Base-by-base conservation (phyloP, 2,797 vertebrate species). In the Aeoliscus strigatus region DNA sequence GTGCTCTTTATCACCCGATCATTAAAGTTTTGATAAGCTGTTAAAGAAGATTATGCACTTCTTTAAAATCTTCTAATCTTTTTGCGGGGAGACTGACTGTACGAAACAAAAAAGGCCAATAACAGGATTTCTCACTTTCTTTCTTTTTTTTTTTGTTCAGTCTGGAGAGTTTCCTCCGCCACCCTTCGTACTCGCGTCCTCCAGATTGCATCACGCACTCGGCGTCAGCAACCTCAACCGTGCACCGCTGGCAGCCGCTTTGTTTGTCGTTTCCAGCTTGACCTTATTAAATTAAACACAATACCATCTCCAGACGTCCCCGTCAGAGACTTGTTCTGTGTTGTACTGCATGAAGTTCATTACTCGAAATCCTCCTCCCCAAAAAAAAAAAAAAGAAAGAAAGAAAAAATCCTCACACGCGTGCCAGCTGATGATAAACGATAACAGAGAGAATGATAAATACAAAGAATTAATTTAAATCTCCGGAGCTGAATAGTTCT, bases 11-110 rank as follows among this genome's bases (percentile, higher is more conserved):
- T 90, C 89, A 80, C 73, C 77, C 85, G 88, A 90, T 90, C 89
- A 88, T 88, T 88, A 86, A 89, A 90, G 87, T 90, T 90, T 87
- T 87, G 87, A 88, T 89, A 89, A 90, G 87, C 87, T 87, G 77
- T 88, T 86, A 84, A 89, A 90, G 86, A 78, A 87, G 88, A 90
- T 90, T 89, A 90, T 14, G 80, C 83, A 86, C 82, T 88, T 85
- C 81, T 85, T 88, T 84, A 82, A 88, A 85, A 88, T 88, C 80
- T 66, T 73, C 75, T 86, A 88, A 89, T 90, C 87, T 86, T 86
- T 86, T 64, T 71, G 71, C 81, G 62, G 59, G 30, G 47, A 79
- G 75, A 82, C 63, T 57, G 75, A 79, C 74, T 81, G 60, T 80
- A 76, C 67, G 64, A 85, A 84, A 87, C 86, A 84, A 86, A 84